Evolutionary conservation across 2,113 vertebrate genomes (phyloP).

Genomic region (Datnioides undecimradiatus): DNA sequence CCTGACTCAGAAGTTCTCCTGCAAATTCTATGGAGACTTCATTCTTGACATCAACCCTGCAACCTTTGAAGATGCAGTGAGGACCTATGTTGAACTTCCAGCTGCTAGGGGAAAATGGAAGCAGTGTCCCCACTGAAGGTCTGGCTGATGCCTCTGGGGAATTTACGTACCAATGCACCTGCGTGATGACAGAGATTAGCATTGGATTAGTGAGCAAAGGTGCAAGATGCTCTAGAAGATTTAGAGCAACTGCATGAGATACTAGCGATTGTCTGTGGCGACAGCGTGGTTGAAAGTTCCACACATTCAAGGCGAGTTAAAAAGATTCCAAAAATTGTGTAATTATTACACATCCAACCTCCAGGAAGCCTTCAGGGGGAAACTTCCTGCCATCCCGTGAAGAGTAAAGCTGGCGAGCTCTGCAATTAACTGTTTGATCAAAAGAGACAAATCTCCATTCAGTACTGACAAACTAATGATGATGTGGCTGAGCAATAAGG

Average conservation of each 20-base stretch:
- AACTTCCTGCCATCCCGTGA: not conserved
- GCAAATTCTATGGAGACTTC: constrained; percentile 37
- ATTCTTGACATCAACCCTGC: constrained; percentile 5
- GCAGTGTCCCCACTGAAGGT: constrained; percentile 30
- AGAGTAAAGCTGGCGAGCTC: not conserved
- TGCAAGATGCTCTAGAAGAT: not conserved
- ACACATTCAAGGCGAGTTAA: constrained; percentile 14
- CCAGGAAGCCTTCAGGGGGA: not conserved
- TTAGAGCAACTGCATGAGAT: not conserved
- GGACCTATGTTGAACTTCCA: constrained; percentile 14
- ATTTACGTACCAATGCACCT: not conserved
- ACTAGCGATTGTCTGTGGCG: constrained; percentile 44
- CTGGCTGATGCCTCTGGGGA: constrained; percentile 10
- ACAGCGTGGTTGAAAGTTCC: constrained; percentile 22
- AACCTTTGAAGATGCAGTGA: constrained; percentile 20
- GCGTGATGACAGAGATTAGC: not conserved
- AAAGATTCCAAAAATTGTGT: not conserved
- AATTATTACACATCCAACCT: not conserved
- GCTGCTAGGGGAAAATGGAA: constrained; percentile 1
- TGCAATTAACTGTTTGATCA: constrained; percentile 2
- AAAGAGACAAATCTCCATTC: not conserved
- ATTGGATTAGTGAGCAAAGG: accelerated
- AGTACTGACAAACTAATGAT: not conserved
- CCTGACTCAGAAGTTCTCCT: constrained; percentile 12
- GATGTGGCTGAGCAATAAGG: constrained; percentile 17